Percentiles rank a stretch among this genome's conserved stretches.
phyloP scores from a whole-genome alignment of 2,888 invertebrate species.

The Choreutis nemorana region DNA sequence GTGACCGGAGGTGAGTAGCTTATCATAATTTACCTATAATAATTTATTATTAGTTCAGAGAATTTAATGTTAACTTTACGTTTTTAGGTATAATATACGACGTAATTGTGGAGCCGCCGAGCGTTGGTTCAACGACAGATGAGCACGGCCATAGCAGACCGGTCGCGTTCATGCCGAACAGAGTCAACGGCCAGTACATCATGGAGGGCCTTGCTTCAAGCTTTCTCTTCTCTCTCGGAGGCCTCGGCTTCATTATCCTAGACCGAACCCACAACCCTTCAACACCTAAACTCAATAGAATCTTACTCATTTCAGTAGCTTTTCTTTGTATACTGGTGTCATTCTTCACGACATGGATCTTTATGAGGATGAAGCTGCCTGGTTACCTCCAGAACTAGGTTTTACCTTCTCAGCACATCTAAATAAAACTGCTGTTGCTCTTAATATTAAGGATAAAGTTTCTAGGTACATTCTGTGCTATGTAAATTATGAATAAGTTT shows the following conservation, averaged over 20 bases:
- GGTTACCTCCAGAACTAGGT: slow-evolving; percentile 74
- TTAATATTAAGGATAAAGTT: too few species aligned
- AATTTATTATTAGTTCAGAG: slow-evolving; percentile 11
- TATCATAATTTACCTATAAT: slow-evolving; percentile 15
- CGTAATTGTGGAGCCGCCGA: slow-evolving; percentile 98
- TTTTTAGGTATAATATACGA: slow-evolving; percentile 94
- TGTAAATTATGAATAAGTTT: too few species aligned
- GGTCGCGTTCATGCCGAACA: slow-evolving; percentile 97
- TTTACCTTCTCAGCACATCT: not conserved
- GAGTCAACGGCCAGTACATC: slow-evolving; percentile 99
- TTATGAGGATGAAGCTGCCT: slow-evolving; percentile 98
- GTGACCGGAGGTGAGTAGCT: slow-evolving; percentile 91
- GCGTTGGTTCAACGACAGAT: slow-evolving; percentile 97
- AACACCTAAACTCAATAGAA: slow-evolving; percentile 88
- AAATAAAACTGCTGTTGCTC: too few species aligned
- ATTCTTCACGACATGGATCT: slow-evolving; percentile 95
- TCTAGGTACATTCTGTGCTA: too few species aligned
- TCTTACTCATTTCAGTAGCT: slow-evolving; percentile 88
- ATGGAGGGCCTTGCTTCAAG: slow-evolving; percentile 99
- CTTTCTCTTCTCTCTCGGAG: slow-evolving; percentile 96
- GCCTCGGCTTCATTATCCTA: slow-evolving; percentile 94
- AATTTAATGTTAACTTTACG: not conserved
- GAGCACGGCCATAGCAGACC: slow-evolving; percentile 97
- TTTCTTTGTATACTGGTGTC: slow-evolving; percentile 92
- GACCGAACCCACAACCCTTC: slow-evolving; percentile 93